Evolutionary conservation across 2,888 invertebrate genomes (phyloP).

Genomic region (Odontothrips loti): DNA sequence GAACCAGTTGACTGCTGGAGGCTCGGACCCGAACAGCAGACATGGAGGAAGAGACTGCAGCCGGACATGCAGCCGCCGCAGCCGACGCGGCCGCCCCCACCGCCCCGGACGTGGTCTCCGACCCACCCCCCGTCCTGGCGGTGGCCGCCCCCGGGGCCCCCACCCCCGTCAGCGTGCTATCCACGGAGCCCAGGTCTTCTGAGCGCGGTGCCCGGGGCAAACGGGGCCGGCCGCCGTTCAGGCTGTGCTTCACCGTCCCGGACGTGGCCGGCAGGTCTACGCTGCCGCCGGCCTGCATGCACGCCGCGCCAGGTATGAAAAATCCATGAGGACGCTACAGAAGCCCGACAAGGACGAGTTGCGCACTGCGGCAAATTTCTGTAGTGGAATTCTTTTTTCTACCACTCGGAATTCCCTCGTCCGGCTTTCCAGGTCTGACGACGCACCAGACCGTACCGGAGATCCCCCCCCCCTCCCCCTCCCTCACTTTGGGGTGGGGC

Average conservation of each 20-base stretch:
- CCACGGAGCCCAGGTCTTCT: not conserved
- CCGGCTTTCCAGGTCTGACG: no score
- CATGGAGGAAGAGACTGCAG: not conserved
- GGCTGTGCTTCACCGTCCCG: conserved; percentile 14
- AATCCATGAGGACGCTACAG: no score
- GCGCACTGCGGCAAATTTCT: not conserved
- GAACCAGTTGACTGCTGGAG: no score
- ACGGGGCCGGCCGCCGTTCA: not conserved
- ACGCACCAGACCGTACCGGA: not conserved
- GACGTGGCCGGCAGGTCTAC: not conserved
- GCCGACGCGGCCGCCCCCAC: not conserved
- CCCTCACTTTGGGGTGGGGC: not conserved
- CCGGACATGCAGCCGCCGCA: not conserved
- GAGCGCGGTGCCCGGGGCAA: not conserved
- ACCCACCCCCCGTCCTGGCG: not conserved
- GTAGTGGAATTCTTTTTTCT: no score
- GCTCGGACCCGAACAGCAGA: not conserved
- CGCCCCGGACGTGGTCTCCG: not conserved
- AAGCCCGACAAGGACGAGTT: not conserved
- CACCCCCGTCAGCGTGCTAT: conserved; percentile 6
- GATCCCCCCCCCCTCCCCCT: not conserved
- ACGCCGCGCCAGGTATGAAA: conserved; percentile 4
- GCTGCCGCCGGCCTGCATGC: not conserved
- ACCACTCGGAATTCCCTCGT: no score
- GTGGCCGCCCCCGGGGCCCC: not conserved